Evolutionary conservation across 2,888 invertebrate genomes (phyloP).

Genomic region (Agriopis marginaria): DNA sequence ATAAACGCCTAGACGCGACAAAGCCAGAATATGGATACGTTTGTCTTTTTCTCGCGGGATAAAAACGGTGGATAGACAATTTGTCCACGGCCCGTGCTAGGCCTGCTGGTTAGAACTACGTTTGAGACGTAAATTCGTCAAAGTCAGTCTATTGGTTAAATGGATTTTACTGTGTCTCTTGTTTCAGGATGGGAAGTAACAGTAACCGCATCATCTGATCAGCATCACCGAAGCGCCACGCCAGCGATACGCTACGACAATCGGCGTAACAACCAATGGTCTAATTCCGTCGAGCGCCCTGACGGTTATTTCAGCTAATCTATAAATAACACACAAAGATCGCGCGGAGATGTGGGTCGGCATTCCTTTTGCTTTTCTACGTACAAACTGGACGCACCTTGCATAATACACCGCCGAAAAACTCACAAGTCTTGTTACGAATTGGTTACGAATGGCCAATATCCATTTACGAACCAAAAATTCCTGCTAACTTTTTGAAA

Average conservation of each 20-base stretch:
- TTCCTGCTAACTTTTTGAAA: neutral
- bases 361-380: slow-evolving; percentile 65
- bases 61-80: no score
- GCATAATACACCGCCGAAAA: slow-evolving; percentile 49
- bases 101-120: no score
- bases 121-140: no score
- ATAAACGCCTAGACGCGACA: no score
- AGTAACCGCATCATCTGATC: neutral
- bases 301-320: slow-evolving; percentile 77
- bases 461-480: neutral
- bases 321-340: slow-evolving; percentile 72
- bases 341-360: slow-evolving; percentile 73
- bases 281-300: slow-evolving; percentile 74
- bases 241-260: slow-evolving; percentile 50
- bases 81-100: no score
- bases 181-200: no score
- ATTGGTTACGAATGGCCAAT: no score
- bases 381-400: slow-evolving; percentile 52
- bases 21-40: no score
- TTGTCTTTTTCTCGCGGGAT: no score
- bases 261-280: slow-evolving; percentile 53
- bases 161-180: no score
- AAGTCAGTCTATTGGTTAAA: no score
- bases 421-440: neutral
- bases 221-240: slow-evolving; percentile 52